Evolutionary conservation across 2,797 vertebrate genomes (phyloP).

Genomic region (Ciconia nigra): DNA sequence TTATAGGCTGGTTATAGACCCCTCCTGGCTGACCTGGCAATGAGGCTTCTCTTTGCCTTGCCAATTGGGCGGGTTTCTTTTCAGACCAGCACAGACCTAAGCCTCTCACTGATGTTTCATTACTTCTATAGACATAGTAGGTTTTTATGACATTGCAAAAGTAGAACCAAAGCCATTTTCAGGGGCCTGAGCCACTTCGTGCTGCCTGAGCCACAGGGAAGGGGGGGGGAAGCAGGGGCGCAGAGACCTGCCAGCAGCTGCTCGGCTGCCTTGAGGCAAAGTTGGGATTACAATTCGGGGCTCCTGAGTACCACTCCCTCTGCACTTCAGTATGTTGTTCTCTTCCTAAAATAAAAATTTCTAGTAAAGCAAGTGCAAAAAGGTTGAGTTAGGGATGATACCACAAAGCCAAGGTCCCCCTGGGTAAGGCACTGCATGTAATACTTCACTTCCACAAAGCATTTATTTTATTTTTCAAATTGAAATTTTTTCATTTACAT

Average conservation of each 20-base stretch:
- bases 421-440: neutral
- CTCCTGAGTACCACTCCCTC: accelerated
- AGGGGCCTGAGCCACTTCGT: neutral
- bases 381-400: neutral
- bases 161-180: neutral
- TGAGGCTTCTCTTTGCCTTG: neutral
- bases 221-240: neutral
- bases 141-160: neutral
- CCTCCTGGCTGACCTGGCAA: neutral
- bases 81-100: neutral
- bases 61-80: neutral
- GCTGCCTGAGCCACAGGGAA: neutral
- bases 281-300: neutral
- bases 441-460: neutral
- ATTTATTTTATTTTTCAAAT: neutral
- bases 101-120: neutral
- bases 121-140: neutral
- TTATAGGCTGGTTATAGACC: neutral
- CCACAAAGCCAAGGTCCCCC: neutral
- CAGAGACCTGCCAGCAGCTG: neutral
- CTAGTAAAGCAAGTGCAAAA: neutral
- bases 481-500: neutral
- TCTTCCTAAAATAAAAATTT: neutral
- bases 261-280: neutral
- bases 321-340: neutral